Conservation (phyloP, 2,797 vertebrate genomes). For the Pachyuromys duprasi region DNA sequence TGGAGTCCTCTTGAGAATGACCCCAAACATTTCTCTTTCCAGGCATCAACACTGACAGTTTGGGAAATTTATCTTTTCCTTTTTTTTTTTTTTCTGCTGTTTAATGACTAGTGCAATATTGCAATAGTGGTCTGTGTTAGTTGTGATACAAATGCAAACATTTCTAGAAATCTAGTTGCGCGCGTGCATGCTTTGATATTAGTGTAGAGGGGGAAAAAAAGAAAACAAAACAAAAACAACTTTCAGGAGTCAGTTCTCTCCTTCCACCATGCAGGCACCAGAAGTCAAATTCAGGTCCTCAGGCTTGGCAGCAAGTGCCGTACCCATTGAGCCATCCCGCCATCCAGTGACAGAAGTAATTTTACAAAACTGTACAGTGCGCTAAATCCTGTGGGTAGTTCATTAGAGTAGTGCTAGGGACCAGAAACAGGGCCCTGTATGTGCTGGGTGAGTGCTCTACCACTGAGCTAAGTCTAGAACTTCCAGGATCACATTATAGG, state of each 20-base stretch:
- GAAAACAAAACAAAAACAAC: neutral
- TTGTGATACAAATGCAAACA: neutral
- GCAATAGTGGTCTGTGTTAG: neutral
- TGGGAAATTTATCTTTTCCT: neutral
- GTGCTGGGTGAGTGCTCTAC: no score
- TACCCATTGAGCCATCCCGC: neutral
- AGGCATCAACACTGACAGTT: neutral
- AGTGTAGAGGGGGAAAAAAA: neutral
- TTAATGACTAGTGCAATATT: neutral
- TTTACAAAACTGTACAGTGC: neutral
- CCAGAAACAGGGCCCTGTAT: neutral
- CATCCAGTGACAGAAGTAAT: neutral
- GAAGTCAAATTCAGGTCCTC: neutral
- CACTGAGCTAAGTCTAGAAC: neutral
- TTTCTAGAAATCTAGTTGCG: neutral
- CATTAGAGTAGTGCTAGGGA: neutral
- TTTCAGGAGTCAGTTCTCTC: neutral
- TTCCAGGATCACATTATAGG: neutral
- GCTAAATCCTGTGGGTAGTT: neutral
- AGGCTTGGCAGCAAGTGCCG: neutral
- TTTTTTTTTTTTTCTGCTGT: neutral
- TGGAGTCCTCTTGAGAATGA: neutral
- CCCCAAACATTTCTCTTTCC: neutral
- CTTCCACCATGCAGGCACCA: neutral
- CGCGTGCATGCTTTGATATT: neutral